Conservation (phyloP, 2,797 vertebrate species). For the Ctenosaura bakeri region DNA sequence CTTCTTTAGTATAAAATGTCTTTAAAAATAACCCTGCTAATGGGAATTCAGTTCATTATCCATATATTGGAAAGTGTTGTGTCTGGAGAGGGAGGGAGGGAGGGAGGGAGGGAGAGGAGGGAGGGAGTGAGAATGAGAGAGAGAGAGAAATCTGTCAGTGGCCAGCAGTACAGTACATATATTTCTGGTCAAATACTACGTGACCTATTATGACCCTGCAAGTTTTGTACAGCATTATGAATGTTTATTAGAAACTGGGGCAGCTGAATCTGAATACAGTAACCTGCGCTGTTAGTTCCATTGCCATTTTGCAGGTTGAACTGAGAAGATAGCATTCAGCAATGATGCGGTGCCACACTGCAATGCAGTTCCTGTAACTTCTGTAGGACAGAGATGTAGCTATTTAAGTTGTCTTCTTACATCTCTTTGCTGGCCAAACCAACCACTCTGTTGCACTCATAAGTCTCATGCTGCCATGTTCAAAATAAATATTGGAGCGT, state of each 20-base stretch:
- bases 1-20: background rate
- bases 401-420: background rate
- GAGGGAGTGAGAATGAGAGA: too few relatives aligned
- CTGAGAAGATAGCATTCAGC: background rate
- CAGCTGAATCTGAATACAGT: background rate
- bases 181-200: too few relatives aligned
- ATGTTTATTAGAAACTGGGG: background rate
- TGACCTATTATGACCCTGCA: background rate
- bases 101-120: too few relatives aligned
- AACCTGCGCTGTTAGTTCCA: background rate
- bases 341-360: too few relatives aligned
- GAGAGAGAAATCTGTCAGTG: too few relatives aligned
- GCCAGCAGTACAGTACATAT: too few relatives aligned
- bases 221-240: background rate
- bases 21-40: background rate
- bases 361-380: background rate
- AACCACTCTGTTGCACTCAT: background rate
- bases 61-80: background rate
- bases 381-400: background rate
- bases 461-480: background rate
- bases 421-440: background rate
- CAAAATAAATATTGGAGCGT: background rate
- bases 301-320: background rate
- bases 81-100: background rate
- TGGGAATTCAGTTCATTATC: background rate